Base-by-base conservation (phyloP, 2,888 invertebrate genomes). In the Machimus atricapillus region DNA sequence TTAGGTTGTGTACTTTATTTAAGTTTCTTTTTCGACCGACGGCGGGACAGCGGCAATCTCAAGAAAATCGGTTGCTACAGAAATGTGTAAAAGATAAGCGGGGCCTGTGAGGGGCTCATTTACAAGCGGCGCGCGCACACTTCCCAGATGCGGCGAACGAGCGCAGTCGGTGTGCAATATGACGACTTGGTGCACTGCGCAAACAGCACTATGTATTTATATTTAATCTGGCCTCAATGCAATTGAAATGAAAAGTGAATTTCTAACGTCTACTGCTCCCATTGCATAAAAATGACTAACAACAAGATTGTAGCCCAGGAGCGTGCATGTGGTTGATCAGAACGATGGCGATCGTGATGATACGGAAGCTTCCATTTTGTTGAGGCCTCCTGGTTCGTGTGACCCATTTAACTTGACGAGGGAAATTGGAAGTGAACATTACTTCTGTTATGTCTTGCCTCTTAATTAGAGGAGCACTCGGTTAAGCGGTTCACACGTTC, bases 171-270 rank as follows among this genome's bases (percentile, higher is more conserved):
- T 85, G 85, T 85, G 85, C 85, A 85, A 85, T 85, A 85, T 85
- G 85, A 43, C 66, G n/a, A 12, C 14, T 23, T 27, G 7, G 66
- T 85, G 66, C 83, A 66, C 83, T 73, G 66, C 23, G 66, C 83
- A 23, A 27, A n/a, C 43, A 43, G 40, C 83, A 9, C 81, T 74
- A 5, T 27, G 85, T 58, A 74, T 73, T 85, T 86, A 86, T 66
- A 86, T 86, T 58, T 58, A 77, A 86, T 78, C 78, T 86, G 86
- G 31, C 86, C 86, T 78, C 78, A 79, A 86, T 86, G 86, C 86
- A 86, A 79, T 79, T 86, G 86, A 86, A 86, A 86, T 86, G 40
- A 86, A 86, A 79, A 86, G 86, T 86, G 86, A 86, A 86, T 86
- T 86, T 86, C 78, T 86, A 86, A 86, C 86, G 46, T 86, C 56